A percentile compares a stretch with the other conserved stretches of the same genome.
Evolutionary conservation across 2,113 vertebrate genomes (phyloP).

Genomic region (Myrmecophaga tridactyla): DNA sequence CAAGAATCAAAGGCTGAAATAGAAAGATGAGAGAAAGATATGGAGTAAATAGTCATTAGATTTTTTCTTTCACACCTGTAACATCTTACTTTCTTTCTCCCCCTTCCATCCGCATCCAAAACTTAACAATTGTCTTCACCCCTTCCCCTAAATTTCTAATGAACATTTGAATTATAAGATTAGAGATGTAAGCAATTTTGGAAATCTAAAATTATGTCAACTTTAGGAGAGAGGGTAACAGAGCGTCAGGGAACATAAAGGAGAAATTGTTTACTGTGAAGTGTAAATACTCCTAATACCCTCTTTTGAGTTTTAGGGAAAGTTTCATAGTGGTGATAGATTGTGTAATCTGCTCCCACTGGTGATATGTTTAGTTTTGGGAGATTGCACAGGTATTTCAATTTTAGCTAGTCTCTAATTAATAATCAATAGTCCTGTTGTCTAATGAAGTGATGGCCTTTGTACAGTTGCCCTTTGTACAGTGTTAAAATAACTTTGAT

Average conservation of each 20-base stretch:
- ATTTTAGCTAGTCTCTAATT: constrained; percentile 81
- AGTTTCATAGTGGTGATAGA: constrained; percentile 73
- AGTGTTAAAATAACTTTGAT: constrained; percentile 86
- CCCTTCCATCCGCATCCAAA: neutral
- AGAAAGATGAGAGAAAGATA: neutral
- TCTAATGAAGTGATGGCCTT: constrained; percentile 84
- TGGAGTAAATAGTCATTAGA: neutral
- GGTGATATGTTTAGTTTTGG: constrained; percentile 74
- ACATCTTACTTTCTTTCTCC: neutral
- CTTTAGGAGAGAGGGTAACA: neutral
- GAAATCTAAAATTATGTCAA: constrained; percentile 17
- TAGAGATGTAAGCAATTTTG: neutral
- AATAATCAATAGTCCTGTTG: constrained; percentile 86
- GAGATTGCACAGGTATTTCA: constrained; percentile 73
- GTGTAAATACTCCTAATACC: neutral
- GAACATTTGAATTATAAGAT: neutral
- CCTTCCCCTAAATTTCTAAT: neutral
- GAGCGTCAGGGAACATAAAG: neutral
- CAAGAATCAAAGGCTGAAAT: neutral
- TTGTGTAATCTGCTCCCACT: constrained; percentile 74
- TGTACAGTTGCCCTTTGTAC: constrained; percentile 83
- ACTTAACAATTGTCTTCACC: neutral
- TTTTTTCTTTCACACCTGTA: neutral
- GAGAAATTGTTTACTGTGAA: constrained; percentile 6
- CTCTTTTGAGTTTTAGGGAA: constrained; percentile 37